Percentiles rank a stretch among this genome's conserved stretches.
phyloP scores from a whole-genome alignment of 2,888 invertebrate genomes.

The Diogma glabrata region DNA sequence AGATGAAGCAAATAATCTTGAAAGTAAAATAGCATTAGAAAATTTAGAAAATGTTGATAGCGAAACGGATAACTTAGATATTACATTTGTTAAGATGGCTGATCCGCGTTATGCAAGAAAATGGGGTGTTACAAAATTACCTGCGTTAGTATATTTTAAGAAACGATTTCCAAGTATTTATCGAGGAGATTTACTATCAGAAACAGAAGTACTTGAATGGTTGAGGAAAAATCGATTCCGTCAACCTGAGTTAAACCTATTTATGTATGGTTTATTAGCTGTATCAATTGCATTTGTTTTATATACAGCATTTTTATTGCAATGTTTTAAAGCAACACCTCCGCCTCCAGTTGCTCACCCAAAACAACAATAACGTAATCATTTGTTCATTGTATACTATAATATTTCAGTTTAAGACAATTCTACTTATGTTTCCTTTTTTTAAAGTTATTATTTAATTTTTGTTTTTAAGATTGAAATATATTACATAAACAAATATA shows the following conservation, averaged over 20 bases:
- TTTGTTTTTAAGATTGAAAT: too few relatives aligned
- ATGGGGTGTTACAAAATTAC: conserved; percentile 86
- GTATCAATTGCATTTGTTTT: conserved; percentile 74
- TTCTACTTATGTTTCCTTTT: too few relatives aligned
- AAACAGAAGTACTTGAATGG: conserved; percentile 84
- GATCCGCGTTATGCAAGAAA: conserved; percentile 84
- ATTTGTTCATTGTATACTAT: too few relatives aligned
- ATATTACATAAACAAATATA: too few relatives aligned
- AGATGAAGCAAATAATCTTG: conserved; percentile 72
- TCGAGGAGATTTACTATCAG: conserved; percentile 73
- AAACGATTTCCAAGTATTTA: conserved; percentile 87
- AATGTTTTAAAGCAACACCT: conserved; percentile 72
- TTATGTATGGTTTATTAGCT: conserved; percentile 86
- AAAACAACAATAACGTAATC: conserved; percentile 8
- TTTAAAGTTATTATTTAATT: too few relatives aligned
- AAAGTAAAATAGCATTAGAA: conserved; percentile 71
- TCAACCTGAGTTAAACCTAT: conserved; percentile 83
- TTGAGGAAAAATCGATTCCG: conserved; percentile 84
- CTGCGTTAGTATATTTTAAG: conserved; percentile 84
- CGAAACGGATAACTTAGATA: conserved; percentile 87
- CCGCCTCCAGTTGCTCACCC: conserved; percentile 37
- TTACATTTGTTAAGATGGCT: conserved; percentile 89
- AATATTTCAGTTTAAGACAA: too few relatives aligned
- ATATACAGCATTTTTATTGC: conserved; percentile 82
- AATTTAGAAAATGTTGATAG: conserved; percentile 89